These are phyloP conservation scores for Muscicapa adusta DNA, from an alignment of 2,113 vertebrate species.

Conservation along the genomic window DNA sequence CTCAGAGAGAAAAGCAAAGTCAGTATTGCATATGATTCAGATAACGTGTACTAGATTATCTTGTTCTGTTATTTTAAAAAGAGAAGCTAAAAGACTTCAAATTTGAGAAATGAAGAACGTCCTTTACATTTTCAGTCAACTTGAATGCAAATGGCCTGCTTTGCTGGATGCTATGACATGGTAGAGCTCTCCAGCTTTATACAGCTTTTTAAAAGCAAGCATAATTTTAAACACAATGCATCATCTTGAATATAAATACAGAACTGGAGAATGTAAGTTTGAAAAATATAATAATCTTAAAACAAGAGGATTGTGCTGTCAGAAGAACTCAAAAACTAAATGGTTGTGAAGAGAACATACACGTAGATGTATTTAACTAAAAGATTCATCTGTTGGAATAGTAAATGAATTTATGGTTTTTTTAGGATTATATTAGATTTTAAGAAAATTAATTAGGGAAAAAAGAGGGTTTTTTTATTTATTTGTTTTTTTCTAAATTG, in stretches of 20 bases:
- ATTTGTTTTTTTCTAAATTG: not conserved
- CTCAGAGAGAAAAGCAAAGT: not conserved
- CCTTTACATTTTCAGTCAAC: not conserved
- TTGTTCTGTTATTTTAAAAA: not conserved
- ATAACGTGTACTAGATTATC: not conserved
- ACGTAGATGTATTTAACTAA: not conserved
- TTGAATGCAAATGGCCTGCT: not conserved
- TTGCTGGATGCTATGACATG: not conserved
- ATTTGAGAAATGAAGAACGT: not conserved
- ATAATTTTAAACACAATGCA: not conserved
- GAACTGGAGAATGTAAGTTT: not conserved
- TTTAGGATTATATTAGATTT: not conserved
- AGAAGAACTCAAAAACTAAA: not conserved
- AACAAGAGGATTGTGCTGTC: not conserved
- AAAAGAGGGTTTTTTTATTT: rapidly evolving
- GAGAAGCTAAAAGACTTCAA: not conserved
- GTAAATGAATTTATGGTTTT: not conserved
- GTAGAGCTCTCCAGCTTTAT: not conserved
- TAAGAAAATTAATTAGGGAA: not conserved
- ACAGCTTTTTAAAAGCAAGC: not conserved
- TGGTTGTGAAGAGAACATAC: not conserved
- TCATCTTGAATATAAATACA: not conserved
- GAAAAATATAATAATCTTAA: not conserved
- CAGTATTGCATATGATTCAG: not conserved
- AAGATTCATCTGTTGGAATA: not conserved